Base-by-base conservation (phyloP, 2,888 invertebrate genomes). In the Pinctada fucata region DNA sequence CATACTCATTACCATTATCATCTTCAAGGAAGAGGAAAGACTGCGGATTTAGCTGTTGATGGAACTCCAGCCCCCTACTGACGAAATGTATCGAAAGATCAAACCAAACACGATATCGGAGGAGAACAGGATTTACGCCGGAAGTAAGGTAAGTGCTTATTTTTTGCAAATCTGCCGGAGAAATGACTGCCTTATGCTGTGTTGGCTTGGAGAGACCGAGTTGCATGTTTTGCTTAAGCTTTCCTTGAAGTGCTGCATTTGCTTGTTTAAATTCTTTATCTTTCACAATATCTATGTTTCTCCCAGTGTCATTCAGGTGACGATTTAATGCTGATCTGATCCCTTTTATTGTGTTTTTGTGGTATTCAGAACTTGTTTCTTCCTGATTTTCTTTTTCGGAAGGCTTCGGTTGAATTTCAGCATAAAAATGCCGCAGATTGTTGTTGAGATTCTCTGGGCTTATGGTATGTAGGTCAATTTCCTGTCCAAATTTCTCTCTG, bases 281-380 rank as follows among this genome's bases (percentile, higher is more conserved):
- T 16, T 45, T 10, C 4, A 72, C 75, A 69, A 76, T 79, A 63
- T 79, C 75, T 68, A 66, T 66, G n/a, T 72, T n/a, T 10, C 69
- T 47, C 5, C 66, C 50, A 2, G 76, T 72, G 52, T 77, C 64
- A 47, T 69, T 64, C n/a, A 77, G 47, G 70, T 77, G 74, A 16
- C 76, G 64, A 47, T 79, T 76, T 49, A 76, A 72, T 4, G 69
- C 79, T 31, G 76, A 65, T 58, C 79, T n/a, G 3, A 76, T 72
- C 31, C 63, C 65, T 45, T 75, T 79, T 3, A 64, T 45, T 2
- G 72, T 68, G 50, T 72, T 75, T 75, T 75, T 71, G 10, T 75
- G 47, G 16, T 75, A 79, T 63, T 72, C 58, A 52, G 58, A 52
- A 52, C 58, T 52, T 52, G 58, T 52, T 52, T 52, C 58, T 52